Base-by-base conservation (phyloP, 1,140 invertebrate genomes). In the Nephotettix cincticeps region DNA sequence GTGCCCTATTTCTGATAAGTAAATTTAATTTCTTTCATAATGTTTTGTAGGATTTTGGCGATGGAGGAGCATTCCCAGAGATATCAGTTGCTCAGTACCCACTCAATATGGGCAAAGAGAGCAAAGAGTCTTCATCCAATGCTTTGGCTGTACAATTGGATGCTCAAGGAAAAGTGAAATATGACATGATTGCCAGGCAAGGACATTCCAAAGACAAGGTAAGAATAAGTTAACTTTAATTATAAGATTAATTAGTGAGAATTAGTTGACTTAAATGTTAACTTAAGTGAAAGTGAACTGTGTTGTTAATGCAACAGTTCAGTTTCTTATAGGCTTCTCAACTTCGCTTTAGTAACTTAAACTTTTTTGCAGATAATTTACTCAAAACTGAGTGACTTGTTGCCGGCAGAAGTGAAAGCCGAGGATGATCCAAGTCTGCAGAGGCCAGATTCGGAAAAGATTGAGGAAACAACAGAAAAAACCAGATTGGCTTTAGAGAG, bases 61-160 rank as follows among this genome's bases (percentile, higher is more conserved):
- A 99, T 90, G 98, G 98, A 6, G 98, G 98, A 13, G 95, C 98
- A 0, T 99, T 97, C 83, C 98, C 98, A 0, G 98, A 99, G 84
- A 97, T 99, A 70, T 93, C 92, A 80, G 92, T 99, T 14, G 96
- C 96, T 0, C 98, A 99, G 78, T 98, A 96, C 84, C 98, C 98
- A 0, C 81, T 99, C 29, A 91, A 91, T 72, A 93, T 98, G 86
- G 92, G 92, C 0, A 85, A 86, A 75, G 88, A 87, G 77, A 88
- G 88, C 1, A 90, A 89, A 75, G 89, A 91, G 77, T 88, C 87
- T 76, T 89, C 88, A 9, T 93, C 93, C 14, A 98, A 98, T 85
- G 94, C 97, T 0, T 78, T 99, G 9, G 95, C 97, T 6, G 89
- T 99, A 1, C 94, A 98, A 78, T 82, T 99, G 19, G 97, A 99